phyloP scores from a whole-genome alignment of 1,140 invertebrate genomes.

The Ephestia elutella region DNA sequence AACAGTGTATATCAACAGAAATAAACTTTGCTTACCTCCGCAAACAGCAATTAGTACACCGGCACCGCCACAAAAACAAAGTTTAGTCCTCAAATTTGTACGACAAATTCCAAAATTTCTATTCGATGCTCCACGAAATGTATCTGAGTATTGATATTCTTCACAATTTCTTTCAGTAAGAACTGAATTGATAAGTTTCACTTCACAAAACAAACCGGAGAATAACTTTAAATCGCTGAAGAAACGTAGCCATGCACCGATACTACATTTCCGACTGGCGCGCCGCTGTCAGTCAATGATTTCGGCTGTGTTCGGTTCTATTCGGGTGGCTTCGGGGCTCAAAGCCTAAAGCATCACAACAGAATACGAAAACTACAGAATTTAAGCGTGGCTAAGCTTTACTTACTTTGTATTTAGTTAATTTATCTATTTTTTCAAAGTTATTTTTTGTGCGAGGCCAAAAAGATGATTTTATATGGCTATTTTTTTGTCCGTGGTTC shows the following conservation, averaged over 20 bases:
- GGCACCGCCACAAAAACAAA: constrained; percentile 38
- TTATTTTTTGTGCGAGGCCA: no score
- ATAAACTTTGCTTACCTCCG: constrained; percentile 56
- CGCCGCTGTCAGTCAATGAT: constrained; percentile 1
- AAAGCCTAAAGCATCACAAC: constrained; percentile 1
- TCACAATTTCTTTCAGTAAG: constrained; percentile 1
- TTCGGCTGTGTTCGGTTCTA: constrained; percentile 10
- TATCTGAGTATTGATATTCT: not conserved
- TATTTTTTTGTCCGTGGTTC: no score
- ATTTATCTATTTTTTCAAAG: no score
- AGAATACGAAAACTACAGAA: not conserved
- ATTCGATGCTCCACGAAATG: not conserved
- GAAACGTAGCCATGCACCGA: constrained; percentile 36
- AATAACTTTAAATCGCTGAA: constrained; percentile 43
- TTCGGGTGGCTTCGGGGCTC: constrained; percentile 6
- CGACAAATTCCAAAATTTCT: constrained; percentile 19
- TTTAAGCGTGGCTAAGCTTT: no score
- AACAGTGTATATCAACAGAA: constrained; percentile 20
- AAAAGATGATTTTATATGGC: no score
- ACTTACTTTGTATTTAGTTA: no score
- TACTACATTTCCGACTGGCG: constrained; percentile 46
- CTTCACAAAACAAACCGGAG: constrained; percentile 54
- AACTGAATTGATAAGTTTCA: constrained; percentile 30
- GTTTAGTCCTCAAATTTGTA: constrained; percentile 14
- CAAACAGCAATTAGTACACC: constrained; percentile 59